These are phyloP conservation scores for Patiria pectinifera DNA, from an alignment of 53 echinoderm and acorn worm species.

Conservation along the genomic window DNA sequence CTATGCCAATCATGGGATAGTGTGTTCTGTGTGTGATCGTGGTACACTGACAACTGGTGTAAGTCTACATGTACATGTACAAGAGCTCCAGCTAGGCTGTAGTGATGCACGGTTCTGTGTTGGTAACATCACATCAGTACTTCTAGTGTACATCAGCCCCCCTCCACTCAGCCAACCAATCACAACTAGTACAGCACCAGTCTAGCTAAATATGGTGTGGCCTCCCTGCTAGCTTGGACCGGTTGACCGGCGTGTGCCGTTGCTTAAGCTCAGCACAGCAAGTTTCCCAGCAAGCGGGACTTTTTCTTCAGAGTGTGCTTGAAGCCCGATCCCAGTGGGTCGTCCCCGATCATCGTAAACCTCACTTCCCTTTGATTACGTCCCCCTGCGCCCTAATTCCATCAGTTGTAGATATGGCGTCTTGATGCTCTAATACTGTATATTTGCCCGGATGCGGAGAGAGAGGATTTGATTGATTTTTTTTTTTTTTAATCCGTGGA, in stretches of 20 bases:
- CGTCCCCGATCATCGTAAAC: slow-evolving; percentile 23
- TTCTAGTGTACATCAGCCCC: slow-evolving; percentile 4
- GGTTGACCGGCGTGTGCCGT: slow-evolving; percentile 58
- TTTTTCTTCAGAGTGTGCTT: slow-evolving; percentile 21
- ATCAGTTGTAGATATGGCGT: slow-evolving; percentile 58
- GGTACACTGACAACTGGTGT: neutral
- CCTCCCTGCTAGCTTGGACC: slow-evolving; percentile 41
- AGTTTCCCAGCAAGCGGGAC: neutral
- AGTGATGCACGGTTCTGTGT: neutral
- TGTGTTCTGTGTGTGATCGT: neutral
- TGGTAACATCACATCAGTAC: neutral
- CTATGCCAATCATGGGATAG: neutral
- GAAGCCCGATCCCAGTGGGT: slow-evolving; percentile 47
- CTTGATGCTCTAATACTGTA: slow-evolving; percentile 49
- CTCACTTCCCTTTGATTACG: slow-evolving; percentile 37
- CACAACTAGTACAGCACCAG: slow-evolving; percentile 48
- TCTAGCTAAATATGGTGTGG: slow-evolving; percentile 61
- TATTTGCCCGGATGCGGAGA: neutral
- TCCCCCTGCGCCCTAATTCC: slow-evolving; percentile 64
- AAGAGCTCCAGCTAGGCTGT: neutral
- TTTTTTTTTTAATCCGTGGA: slow-evolving; percentile 5
- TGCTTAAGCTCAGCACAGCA: slow-evolving; percentile 47
- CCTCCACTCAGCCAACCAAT: slow-evolving; percentile 36
- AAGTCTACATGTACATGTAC: neutral
- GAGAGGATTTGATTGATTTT: neutral